These are phyloP conservation scores for Clunio marinus DNA, from an alignment of 2,888 invertebrate species.

Conservation along the genomic window DNA sequence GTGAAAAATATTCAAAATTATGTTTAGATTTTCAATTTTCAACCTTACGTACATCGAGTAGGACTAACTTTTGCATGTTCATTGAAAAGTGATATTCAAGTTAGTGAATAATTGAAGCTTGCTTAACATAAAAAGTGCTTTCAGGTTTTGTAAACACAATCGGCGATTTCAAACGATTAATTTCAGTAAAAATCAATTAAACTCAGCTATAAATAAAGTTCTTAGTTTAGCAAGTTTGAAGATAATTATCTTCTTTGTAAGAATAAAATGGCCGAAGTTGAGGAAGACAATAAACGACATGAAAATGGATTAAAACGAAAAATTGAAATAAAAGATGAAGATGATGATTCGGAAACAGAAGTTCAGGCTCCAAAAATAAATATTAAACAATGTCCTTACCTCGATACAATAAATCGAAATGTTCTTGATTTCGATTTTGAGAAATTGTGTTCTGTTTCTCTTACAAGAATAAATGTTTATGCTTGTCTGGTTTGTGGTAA, in stretches of 20 bases:
- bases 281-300: too few species aligned
- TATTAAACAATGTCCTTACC: constrained; percentile 71
- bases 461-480: constrained; percentile 98
- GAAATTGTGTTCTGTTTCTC: constrained; percentile 94
- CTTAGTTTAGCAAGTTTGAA: too few species aligned
- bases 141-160: not conserved
- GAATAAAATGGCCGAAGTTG: not conserved
- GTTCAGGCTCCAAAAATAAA: constrained; percentile 9
- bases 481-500: constrained; percentile 99
- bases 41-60: too few species aligned
- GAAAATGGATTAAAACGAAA: constrained; percentile 21
- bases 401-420: constrained; percentile 96
- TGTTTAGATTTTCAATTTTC: too few species aligned
- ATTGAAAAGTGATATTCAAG: too few species aligned
- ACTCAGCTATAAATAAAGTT: too few species aligned
- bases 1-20: not conserved
- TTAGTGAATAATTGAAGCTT: not conserved
- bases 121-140: not conserved
- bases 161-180: not conserved
- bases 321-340: constrained; percentile 25
- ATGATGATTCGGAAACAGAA: constrained; percentile 18
- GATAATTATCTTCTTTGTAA: too few species aligned
- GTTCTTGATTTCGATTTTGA: constrained; percentile 99
- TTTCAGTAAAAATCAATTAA: too few species aligned
- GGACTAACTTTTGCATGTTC: too few species aligned